A percentile compares a stretch with the other conserved stretches of the same genome.
phyloP scores from a whole-genome alignment of 53 echinoderm and acorn worm species.

The Antedon mediterranea region DNA sequence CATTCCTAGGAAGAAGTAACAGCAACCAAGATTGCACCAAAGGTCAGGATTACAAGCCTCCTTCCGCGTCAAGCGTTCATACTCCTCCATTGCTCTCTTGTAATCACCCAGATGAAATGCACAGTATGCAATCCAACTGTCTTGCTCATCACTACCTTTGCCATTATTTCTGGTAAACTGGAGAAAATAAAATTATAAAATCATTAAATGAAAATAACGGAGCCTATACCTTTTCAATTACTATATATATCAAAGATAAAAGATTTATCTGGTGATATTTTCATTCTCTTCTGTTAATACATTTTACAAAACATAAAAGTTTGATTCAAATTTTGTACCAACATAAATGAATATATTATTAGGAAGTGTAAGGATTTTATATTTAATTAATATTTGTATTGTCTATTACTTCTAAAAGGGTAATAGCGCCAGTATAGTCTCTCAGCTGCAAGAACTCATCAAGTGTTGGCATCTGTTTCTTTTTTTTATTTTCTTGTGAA shows the following conservation, averaged over 20 bases:
- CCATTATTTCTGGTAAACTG: conserved; percentile 91
- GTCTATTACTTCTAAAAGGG: conserved; percentile 73
- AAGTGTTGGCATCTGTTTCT: conserved; percentile 72
- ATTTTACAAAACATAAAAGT: too few species aligned
- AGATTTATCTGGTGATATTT: too few species aligned
- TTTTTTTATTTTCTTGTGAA: conserved; percentile 77
- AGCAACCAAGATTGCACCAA: conserved; percentile 89
- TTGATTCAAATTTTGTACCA: too few species aligned
- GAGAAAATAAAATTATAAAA: neutral
- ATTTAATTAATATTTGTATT: too few species aligned
- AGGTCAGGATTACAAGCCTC: conserved; percentile 73
- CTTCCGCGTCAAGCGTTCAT: conserved; percentile 59
- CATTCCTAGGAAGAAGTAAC: conserved; percentile 97
- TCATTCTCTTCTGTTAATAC: neutral
- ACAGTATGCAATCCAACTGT: conserved; percentile 92
- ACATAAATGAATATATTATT: too few species aligned
- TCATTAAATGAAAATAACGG: neutral
- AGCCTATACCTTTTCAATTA: neutral
- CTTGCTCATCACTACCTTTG: conserved; percentile 74
- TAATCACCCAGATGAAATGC: conserved; percentile 88
- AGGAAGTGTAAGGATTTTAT: too few species aligned
- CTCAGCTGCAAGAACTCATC: conserved; percentile 69
- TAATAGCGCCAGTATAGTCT: conserved; percentile 90
- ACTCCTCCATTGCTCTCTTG: conserved; percentile 77
- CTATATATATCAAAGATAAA: too few species aligned